These are phyloP conservation scores for Liasis olivaceus DNA, from an alignment of 2,797 vertebrate species.

Conservation along the genomic window DNA sequence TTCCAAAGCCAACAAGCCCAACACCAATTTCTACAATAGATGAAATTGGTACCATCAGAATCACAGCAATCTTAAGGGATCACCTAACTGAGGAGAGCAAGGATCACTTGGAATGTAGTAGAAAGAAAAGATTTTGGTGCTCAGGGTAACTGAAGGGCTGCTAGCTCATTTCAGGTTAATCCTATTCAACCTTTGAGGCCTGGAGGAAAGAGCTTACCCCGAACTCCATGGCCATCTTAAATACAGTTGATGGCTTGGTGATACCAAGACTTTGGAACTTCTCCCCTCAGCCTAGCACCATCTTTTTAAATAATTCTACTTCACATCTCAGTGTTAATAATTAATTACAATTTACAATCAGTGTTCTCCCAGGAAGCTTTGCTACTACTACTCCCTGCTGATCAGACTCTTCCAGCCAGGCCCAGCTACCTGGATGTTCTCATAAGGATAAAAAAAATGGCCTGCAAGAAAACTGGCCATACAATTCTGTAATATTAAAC, in stretches of 20 bases:
- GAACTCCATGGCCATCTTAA: background rate
- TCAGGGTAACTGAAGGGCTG: background rate
- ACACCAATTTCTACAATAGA: constrained; percentile 83
- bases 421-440: background rate
- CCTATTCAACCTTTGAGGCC: background rate
- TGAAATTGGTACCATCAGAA: background rate
- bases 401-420: background rate
- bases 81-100: background rate
- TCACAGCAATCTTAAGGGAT: rapidly evolving
- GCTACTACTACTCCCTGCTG: background rate
- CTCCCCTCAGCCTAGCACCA: background rate
- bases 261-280: background rate
- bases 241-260: background rate
- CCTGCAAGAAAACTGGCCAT: background rate
- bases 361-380: background rate
- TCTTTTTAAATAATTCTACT: background rate
- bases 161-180: background rate
- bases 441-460: background rate
- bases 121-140: background rate
- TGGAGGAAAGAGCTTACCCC: no score
- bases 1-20: constrained; percentile 83
- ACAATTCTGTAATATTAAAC: background rate
- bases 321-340: background rate
- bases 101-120: background rate
- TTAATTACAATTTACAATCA: background rate